Evolutionary conservation across 2,888 invertebrate genomes (phyloP), one percentile per base, ranked within the genome.

Genomic region (Eremobia ochroleuca): DNA sequence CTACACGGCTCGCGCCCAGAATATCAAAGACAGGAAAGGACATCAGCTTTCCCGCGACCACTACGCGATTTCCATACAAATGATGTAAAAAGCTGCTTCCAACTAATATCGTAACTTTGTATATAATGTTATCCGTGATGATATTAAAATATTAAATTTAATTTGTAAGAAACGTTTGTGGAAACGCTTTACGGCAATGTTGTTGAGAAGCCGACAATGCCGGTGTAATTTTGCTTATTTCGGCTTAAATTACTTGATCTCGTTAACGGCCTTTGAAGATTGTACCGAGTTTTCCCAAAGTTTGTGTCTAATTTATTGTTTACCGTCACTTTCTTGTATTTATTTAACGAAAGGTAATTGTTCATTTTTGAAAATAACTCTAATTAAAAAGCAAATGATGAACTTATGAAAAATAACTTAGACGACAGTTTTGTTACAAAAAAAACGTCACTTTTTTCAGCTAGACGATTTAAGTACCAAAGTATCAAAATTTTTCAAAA

Each of bases 221-320:
- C 92, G 89, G 91, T 93, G 94, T 94, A 95, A 95, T 96, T 95
- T 94, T 94, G 95, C 95, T 95, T 95, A 96, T 96, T 96, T 95
- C 93, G 92, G 92, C 94, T 94, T 94, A 96, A 95, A 96, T 96
- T 95, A 94, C 95, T 96, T 95, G 95, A 96, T 96, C 95, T 95
- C 94, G 94, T 95, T 96, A 95, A 95, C 94, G 93, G 92, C 92
- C 94, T 96, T 96, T 95, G 96, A 95, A 96, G 94, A 95, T 95
- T 94, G 93, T 93, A 93, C 94, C 91, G 94, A 95, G 94, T 95
- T 96, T 94, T 93, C 93, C 79, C 92, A 93, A 95, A 96, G 93
- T 96, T 96, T 95, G 92, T 91, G 93, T 94, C 93, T 96, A 95
- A 96, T 96, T 96, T 95, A 95, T 96, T 96, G 95, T 96, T 95